Evolutionary conservation across 2,113 vertebrate species (phyloP).

Genomic region (Rhynchomys soricoides): DNA sequence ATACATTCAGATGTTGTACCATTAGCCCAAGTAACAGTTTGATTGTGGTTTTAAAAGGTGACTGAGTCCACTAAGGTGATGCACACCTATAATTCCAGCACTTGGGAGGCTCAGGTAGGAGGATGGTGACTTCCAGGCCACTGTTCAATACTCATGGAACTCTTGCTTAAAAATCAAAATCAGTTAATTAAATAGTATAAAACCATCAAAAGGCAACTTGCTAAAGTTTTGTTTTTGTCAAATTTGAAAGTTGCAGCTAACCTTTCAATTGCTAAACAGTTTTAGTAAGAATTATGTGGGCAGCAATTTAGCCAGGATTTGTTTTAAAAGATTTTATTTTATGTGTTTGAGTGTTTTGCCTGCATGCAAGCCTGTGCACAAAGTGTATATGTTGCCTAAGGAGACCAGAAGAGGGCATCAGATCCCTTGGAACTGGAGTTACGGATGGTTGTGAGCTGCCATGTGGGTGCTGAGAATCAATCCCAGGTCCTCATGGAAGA

Average conservation of each 20-base stretch:
- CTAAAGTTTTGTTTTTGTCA: neutral
- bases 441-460: neutral
- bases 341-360: neutral
- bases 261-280: conserved; percentile 48
- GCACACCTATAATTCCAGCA: neutral
- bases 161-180: neutral
- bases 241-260: conserved; percentile 20
- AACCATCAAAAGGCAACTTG: conserved; percentile 1
- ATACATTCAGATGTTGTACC: neutral
- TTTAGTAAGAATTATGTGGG: neutral
- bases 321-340: neutral
- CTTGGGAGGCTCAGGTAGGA: neutral
- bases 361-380: neutral
- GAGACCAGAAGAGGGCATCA: neutral
- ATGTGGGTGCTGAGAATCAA: neutral
- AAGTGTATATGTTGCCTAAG: neutral
- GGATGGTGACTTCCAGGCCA: too few species aligned
- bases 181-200: conserved; percentile 21
- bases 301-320: neutral
- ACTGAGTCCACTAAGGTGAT: neutral
- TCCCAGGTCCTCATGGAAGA: neutral
- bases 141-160: neutral
- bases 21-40: neutral
- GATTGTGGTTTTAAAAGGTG: neutral
- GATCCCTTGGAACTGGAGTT: neutral